Base-by-base conservation (phyloP, 2,113 vertebrate genomes). In the Odontesthes bonariensis region DNA sequence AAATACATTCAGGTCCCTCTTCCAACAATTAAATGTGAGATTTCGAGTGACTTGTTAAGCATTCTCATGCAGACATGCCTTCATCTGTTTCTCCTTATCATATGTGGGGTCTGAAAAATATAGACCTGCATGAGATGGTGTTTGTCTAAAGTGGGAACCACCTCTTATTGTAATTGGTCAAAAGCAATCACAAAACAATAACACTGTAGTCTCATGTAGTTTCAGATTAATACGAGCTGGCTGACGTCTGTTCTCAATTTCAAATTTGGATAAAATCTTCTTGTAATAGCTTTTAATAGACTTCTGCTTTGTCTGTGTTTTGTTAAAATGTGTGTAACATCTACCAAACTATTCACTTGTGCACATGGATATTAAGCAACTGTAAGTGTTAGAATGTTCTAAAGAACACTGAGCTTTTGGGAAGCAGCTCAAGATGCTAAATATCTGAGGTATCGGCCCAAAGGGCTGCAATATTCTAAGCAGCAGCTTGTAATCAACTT, bases 401-500 rank as follows among this genome's bases (percentile, higher is more conserved):
- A 9, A 62, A 70, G 27, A 56, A 57, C 40, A 60, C 59, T 75
- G 20, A 52, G 10, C 68, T 73, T 35, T 75, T 75, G 59, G 56
- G 59, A 68, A 82, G 80, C 61, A 63, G 69, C 23, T 23, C 54
- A 59, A 71, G 49, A 65, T 65, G 59, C 35, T 49, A 2, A 13
- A 6, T 40, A 49, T 68, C 47, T 72, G 14, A 65, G 63, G 27
- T 42, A n/a, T 75, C 0, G 1, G 47, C 54, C 44, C 22, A 22
- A 61, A 20, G 35, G 67, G 84, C 54, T 68, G 58, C 33, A 53
- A 23, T 72, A 66, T 83, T 75, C 56, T 47, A 75, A 77, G 76
- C 77, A 81, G 57, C 85, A 89, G 78, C 73, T 82, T 69, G 55
- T 62, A 27, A 59, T 85, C 73, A 69, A 40, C 75, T 73, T 69